Percentiles rank a stretch among this genome's conserved stretches.
phyloP scores from a whole-genome alignment of 2,797 vertebrate genomes.

The Myioborus melanocephalus region DNA sequence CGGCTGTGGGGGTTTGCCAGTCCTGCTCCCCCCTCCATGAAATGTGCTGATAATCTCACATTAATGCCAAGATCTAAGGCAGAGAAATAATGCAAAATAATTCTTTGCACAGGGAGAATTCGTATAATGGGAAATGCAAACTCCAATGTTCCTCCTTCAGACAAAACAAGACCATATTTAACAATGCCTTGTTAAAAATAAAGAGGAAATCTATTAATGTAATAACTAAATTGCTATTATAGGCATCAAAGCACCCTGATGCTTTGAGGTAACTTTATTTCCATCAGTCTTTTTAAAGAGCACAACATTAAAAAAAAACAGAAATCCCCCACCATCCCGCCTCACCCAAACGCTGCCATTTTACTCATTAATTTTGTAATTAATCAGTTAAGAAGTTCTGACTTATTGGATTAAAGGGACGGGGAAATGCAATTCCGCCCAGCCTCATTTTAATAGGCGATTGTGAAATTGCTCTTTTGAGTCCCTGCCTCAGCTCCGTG shows the following conservation, averaged over 20 bases:
- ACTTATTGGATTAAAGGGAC: slow-evolving; percentile 52
- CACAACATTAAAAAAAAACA: not conserved
- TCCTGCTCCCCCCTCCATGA: not conserved
- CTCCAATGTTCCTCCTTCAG: not conserved
- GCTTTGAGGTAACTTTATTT: slow-evolving; percentile 56
- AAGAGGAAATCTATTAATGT: slow-evolving; percentile 25
- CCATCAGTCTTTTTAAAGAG: slow-evolving; percentile 21
- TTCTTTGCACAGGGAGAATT: not conserved
- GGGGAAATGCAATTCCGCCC: slow-evolving; percentile 17
- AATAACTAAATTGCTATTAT: slow-evolving; percentile 29
- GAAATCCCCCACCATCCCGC: not conserved
- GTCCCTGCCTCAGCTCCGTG: not conserved
- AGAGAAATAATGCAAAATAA: not conserved
- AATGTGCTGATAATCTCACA: not conserved
- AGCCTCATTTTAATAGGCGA: not conserved
- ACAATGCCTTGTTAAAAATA: slow-evolving; percentile 41
- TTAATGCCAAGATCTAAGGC: not conserved
- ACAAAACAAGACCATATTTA: slow-evolving; percentile 13
- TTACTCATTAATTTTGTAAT: slow-evolving; percentile 57
- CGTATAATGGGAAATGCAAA: not conserved
- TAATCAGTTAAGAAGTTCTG: slow-evolving; percentile 60
- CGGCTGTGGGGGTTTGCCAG: not conserved
- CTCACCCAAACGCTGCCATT: slow-evolving; percentile 32
- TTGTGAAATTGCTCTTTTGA: not conserved
- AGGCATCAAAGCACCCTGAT: slow-evolving; percentile 25